Conservation (phyloP, 2,113 vertebrate species). For the Amphiprion ocellaris region DNA sequence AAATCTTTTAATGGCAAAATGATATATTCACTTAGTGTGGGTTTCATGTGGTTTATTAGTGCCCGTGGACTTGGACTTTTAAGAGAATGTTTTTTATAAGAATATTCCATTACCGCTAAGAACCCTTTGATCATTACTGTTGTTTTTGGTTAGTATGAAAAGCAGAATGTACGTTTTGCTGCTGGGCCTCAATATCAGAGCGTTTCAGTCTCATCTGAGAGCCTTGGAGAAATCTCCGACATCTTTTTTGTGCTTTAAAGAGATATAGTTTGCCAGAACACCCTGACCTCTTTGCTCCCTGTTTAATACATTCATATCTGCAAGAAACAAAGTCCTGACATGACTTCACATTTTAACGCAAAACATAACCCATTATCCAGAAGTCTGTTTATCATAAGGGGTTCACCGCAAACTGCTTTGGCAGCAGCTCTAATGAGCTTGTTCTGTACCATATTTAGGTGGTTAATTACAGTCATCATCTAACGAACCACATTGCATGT, state of each 20-base stretch:
- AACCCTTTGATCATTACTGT: constrained; percentile 65
- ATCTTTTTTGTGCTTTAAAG: constrained; percentile 28
- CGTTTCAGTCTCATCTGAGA: constrained; percentile 61
- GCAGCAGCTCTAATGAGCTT: constrained; percentile 71
- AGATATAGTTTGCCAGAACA: constrained; percentile 8
- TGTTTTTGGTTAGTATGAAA: constrained; percentile 72
- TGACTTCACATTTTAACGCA: constrained; percentile 69
- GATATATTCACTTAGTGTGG: constrained; percentile 27
- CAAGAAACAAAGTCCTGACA: constrained; percentile 53
- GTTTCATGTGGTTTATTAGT: constrained; percentile 40
- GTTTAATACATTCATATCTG: constrained; percentile 40
- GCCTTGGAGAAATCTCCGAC: constrained; percentile 40
- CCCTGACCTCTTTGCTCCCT: constrained; percentile 40
- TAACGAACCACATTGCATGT: constrained; percentile 66
- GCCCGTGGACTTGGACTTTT: constrained; percentile 9
- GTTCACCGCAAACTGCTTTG: constrained; percentile 58
- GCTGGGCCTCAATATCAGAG: constrained; percentile 62
- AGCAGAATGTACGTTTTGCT: constrained; percentile 46
- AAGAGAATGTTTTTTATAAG: constrained; percentile 17
- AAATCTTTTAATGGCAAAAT: constrained; percentile 12
- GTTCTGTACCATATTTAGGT: constrained; percentile 68
- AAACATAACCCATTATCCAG: constrained; percentile 65
- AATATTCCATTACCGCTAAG: constrained; percentile 40
- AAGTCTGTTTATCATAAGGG: constrained; percentile 76
- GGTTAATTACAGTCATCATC: constrained; percentile 70